Evolutionary conservation across 2,888 invertebrate species (phyloP).

Genomic region (Girardia tigrina): DNA sequence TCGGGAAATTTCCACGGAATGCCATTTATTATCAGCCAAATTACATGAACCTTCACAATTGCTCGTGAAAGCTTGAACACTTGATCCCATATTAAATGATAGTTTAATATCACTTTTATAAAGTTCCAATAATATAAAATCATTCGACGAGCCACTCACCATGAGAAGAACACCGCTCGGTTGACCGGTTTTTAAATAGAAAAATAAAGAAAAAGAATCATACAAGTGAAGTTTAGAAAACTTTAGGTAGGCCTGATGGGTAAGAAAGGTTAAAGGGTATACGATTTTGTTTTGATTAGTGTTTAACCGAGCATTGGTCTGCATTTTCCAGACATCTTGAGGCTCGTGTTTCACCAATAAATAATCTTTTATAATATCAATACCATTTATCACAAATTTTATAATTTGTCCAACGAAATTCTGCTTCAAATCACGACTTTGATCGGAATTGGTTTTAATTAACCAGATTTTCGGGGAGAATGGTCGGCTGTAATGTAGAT

Average conservation of each 20-base stretch:
- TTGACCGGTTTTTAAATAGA: not conserved
- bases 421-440: not conserved
- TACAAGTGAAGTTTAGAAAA: not conserved
- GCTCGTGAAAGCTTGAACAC: not conserved
- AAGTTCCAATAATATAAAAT: not conserved
- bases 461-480: not conserved
- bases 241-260: not conserved
- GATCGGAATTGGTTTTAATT: not conserved
- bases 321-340: not conserved
- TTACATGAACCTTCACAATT: not conserved
- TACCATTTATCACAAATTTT: not conserved
- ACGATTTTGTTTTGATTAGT: not conserved
- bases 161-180: not conserved
- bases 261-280: not conserved
- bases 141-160: not conserved
- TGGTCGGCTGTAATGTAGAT: not conserved
- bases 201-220: not conserved
- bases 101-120: not conserved
- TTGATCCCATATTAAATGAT: constrained; percentile 11
- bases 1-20: not conserved
- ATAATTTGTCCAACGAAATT: constrained; percentile 4
- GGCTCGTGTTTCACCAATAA: not conserved
- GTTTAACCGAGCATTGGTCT: not conserved
- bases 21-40: constrained; percentile 13
- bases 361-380: not conserved